Evolutionary conservation across 2,113 vertebrate genomes (phyloP).

Genomic region (Solea solea): DNA sequence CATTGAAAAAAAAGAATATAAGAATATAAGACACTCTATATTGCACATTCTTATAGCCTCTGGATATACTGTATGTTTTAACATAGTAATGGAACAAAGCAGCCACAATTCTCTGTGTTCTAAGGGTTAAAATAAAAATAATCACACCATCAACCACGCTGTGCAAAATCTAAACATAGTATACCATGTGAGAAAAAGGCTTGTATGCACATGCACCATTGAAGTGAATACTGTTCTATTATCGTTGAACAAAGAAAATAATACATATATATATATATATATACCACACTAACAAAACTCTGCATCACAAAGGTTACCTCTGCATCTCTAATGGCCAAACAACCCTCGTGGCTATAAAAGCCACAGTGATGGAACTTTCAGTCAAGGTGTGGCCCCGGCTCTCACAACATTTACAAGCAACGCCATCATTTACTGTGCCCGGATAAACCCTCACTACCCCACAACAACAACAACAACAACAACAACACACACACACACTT

Average conservation of each 20-base stretch:
- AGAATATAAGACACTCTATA: too few relatives aligned
- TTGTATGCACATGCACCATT: background rate
- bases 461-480: background rate
- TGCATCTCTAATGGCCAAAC: slow-evolving; percentile 45
- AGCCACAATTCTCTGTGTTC: too few relatives aligned
- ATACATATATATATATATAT: too few relatives aligned
- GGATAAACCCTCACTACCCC: slow-evolving; percentile 20
- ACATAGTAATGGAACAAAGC: too few relatives aligned
- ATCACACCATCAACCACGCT: background rate
- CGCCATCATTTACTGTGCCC: slow-evolving; percentile 34
- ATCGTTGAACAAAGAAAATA: slow-evolving; percentile 26
- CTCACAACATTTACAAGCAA: slow-evolving; percentile 46
- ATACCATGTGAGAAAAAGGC: background rate
- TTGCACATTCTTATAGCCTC: too few relatives aligned
- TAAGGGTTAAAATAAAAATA: background rate
- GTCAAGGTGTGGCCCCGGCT: slow-evolving; percentile 39
- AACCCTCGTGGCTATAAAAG: slow-evolving; percentile 27
- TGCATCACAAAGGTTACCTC: slow-evolving; percentile 44
- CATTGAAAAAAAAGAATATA: too few relatives aligned
- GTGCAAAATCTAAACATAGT: background rate
- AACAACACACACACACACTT: slow-evolving; percentile 4
- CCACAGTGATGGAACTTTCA: slow-evolving; percentile 28
- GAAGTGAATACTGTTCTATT: slow-evolving; percentile 7
- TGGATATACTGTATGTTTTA: too few relatives aligned
- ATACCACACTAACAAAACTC: slow-evolving; percentile 25